Evolutionary conservation across 2,888 invertebrate genomes (phyloP), one percentile per base, ranked within the genome.

Genomic region (Patella ulyssiponensis): DNA sequence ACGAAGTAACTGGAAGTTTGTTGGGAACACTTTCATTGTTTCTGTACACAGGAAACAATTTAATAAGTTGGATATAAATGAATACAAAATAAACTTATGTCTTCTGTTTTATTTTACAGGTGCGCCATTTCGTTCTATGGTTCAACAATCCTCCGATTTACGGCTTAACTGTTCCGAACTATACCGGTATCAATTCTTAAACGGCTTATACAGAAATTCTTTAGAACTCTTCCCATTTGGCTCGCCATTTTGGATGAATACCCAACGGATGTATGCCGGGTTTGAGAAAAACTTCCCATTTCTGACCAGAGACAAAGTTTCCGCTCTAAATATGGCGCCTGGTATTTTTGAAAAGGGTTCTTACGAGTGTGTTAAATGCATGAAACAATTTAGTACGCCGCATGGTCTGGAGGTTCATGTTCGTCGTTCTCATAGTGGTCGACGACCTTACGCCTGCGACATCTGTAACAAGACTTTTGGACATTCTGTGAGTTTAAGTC

Each of bases 391-490:
- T 93, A 97, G 97, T 85, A 98, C 98, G 2, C 96, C 98, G 4
- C 98, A 98, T 91, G 98, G 98, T 2, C 94, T 99, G 77, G 99
- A 99, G 93, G 98, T 98, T 81, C 98, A 98, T 92, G 97, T 98
- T 27, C 94, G 98, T 86, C 94, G 98, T 85, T 97, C 98, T 54
- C 98, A 98, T 87, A 91, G 88, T 70, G 98, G 98, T 15, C 97
- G 97, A 92, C 94, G 98, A 86, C 98, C 98, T 0, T 98, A 96
- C 92, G 98, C 98, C 81, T 98, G 98, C 92, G 97, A 98, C 92
- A 93, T 98, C 83, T 98, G 98, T 94, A 97, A 97, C 93, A 98
- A 98, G 93, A 98, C 98, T 33, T 98, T 98, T 93, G 98, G 98
- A 79, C 98, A 98, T 92, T 97, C 98, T 92, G 89, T 91, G 73